These are phyloP conservation scores for Rhyacichthys aspro DNA, from an alignment of 2,797 vertebrate species.

Conservation along the genomic window DNA sequence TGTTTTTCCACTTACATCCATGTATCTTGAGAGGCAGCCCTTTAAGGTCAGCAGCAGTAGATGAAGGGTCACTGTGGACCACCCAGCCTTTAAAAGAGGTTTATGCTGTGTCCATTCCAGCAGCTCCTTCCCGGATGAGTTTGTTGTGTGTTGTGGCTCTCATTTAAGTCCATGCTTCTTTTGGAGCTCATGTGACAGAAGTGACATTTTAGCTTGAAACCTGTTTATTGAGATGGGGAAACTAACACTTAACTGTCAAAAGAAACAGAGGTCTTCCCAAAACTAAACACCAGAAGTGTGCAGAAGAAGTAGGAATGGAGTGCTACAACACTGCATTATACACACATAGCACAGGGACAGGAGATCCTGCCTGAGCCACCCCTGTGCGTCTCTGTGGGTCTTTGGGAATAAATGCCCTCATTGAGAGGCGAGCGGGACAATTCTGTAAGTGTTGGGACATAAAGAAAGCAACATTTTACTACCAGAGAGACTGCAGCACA, in stretches of 20 bases:
- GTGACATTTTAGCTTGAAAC: neutral
- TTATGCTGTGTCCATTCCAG: conserved; percentile 1
- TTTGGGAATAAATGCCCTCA: conserved; percentile 78
- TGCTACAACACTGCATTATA: conserved; percentile 77
- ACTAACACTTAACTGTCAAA: conserved; percentile 19
- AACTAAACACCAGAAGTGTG: conserved; percentile 14
- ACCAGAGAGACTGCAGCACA: conserved; percentile 62
- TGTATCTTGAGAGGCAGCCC: neutral
- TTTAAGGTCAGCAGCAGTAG: conserved; percentile 5
- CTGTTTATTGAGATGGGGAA: neutral
- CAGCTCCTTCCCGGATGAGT: neutral
- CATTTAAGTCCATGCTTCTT: neutral
- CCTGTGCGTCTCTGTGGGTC: conserved; percentile 61
- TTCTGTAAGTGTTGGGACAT: conserved; percentile 80
- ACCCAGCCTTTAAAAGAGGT: conserved; percentile 28
- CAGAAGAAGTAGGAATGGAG: neutral
- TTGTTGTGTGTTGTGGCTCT: neutral
- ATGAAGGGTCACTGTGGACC: conserved; percentile 34
- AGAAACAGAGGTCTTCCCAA: conserved; percentile 9
- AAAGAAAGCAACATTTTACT: conserved; percentile 83
- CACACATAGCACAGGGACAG: conserved; percentile 27
- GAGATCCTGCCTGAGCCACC: conserved; percentile 43
- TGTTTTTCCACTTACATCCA: too few relatives aligned
- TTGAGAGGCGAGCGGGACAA: conserved; percentile 72
- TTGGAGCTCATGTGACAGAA: neutral